phyloP scores from a whole-genome alignment of 2,797 vertebrate species.

The Enteromius treurensis region DNA sequence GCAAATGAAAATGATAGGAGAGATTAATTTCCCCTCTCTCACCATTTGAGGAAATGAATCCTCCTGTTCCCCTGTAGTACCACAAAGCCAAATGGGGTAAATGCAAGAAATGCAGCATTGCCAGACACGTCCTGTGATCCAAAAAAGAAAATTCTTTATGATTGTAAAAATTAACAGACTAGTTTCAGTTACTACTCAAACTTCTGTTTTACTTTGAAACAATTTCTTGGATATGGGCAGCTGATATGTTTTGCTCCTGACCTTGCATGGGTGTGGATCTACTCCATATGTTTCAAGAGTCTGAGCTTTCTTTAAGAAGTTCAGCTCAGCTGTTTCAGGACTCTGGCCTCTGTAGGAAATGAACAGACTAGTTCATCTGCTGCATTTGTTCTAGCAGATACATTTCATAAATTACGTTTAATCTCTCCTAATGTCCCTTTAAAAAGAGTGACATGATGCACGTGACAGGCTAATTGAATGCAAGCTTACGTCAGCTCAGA shows the following conservation, averaged over 20 bases:
- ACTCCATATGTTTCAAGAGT: conserved; percentile 96
- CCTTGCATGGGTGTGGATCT: conserved; percentile 97
- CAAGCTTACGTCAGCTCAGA: conserved; percentile 88
- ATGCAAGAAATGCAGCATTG: conserved; percentile 93
- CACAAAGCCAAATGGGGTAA: conserved; percentile 95
- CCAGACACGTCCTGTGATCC: conserved; percentile 91
- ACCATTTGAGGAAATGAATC: conserved; percentile 97
- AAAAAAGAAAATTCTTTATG: not conserved
- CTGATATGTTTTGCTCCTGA: conserved; percentile 61
- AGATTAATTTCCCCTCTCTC: conserved; percentile 66
- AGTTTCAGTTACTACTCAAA: not conserved
- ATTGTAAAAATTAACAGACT: not conserved
- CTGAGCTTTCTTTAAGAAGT: conserved; percentile 95
- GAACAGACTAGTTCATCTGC: conserved; percentile 5
- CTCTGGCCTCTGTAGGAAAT: conserved; percentile 81
- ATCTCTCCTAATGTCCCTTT: not conserved
- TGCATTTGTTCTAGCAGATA: conserved; percentile 3
- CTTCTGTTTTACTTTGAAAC: conserved; percentile 3
- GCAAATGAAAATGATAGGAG: conserved; percentile 24
- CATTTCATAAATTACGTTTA: conserved; percentile 1
- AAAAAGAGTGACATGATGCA: conserved; percentile 18
- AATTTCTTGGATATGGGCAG: not conserved
- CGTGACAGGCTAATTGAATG: conserved; percentile 32
- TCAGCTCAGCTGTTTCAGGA: conserved; percentile 91
- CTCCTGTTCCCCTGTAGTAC: conserved; percentile 96